Conservation (phyloP, 1,140 invertebrate genomes). For the Protaetia brevitarsis region DNA sequence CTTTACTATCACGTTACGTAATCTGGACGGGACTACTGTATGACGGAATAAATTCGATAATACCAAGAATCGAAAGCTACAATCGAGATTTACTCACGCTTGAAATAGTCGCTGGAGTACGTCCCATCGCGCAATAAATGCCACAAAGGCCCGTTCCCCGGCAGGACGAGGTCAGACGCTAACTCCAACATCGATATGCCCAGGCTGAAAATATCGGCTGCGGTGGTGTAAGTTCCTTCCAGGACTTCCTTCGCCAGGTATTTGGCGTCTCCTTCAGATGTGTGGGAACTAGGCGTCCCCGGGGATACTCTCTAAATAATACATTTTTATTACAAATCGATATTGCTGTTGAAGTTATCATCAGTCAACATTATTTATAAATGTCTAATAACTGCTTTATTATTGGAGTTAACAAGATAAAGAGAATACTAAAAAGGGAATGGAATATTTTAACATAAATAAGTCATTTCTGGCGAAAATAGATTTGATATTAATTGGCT, state of each 20-base stretch:
- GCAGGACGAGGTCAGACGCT: constrained; percentile 67
- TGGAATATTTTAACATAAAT: too few species aligned
- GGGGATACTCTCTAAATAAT: too few species aligned
- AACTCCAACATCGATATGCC: constrained; percentile 73
- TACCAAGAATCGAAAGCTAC: neutral
- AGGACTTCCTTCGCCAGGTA: constrained; percentile 74
- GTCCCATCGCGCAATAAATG: constrained; percentile 56
- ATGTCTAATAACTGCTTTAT: too few species aligned
- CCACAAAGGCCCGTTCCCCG: constrained; percentile 65
- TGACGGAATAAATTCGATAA: neutral
- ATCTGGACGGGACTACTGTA: neutral
- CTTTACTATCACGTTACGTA: neutral
- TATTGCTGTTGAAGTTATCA: too few species aligned
- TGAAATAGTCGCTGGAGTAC: neutral
- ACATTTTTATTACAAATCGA: too few species aligned
- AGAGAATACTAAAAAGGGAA: too few species aligned
- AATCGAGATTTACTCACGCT: neutral
- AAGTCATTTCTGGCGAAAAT: too few species aligned
- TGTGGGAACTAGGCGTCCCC: too few species aligned
- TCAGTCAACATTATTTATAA: too few species aligned
- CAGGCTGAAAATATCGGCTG: constrained; percentile 65
- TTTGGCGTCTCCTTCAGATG: constrained; percentile 70
- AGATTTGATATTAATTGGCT: too few species aligned
- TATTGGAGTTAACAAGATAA: too few species aligned
- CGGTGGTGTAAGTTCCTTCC: constrained; percentile 59